Evolutionary conservation across 1,140 invertebrate genomes (phyloP), one percentile per base, ranked within the genome.

Genomic region (Caenorhabditis briggsae): DNA sequence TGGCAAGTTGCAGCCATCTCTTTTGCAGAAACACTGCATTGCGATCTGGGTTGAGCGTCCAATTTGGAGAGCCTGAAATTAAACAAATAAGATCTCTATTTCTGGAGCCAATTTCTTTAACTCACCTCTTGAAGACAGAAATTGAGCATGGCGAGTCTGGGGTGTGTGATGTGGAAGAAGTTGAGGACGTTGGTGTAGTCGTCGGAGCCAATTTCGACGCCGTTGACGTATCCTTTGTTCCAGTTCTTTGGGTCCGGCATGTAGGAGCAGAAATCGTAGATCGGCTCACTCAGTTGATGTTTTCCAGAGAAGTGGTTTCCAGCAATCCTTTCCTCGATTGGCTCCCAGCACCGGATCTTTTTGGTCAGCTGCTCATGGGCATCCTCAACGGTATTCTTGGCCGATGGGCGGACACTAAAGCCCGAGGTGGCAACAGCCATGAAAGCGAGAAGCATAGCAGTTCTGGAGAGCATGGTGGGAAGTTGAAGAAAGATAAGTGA

Each of bases 71-170:
- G 16, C 56, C 56, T 58, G 56, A 20, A 58, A 58, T 58, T 18
- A 58, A 11, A 11, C 12, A 14, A 53, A 14, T 5, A 16, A n/a
- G 3, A 33, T 33, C 33, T 33, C 33, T 2, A 5, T 58, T 20
- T 58, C 0, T n/a, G 20, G 16, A n/a, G 8, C 3, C 2, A n/a
- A 58, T n/a, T 8, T 20, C 3, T n/a, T 3, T 64, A 33, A 14
- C 9, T 74, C 9, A 74, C 65, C 41, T 74, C 65, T 46, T 74
- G 65, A n/a, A 74, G 33, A 16, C 65, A 74, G 11, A 74, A 18
- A 18, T 74, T 74, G 41, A 74, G 2, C 5, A 74, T 43, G 2
- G 65, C 65, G 23, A 48, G 12, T 18, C 43, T 0, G 1, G 48
- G 41, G 0, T 6, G 11, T 0, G 9, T 7, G 0, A 20, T 16